Conservation (phyloP, 2,888 invertebrate genomes). For the Lasioglossum lativentre region DNA sequence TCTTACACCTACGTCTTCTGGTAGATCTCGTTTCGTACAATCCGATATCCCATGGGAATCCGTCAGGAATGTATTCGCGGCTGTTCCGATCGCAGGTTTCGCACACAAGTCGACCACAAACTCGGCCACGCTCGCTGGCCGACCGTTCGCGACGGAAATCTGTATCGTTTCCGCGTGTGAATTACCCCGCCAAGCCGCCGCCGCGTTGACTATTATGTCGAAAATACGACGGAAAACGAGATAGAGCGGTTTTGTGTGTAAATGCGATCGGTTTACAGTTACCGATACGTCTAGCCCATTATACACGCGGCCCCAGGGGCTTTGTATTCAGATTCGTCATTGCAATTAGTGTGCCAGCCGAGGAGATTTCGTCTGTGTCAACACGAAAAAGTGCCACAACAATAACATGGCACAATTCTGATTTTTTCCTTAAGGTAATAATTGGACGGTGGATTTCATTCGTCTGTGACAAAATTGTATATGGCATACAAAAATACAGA, state of each 20-base stretch:
- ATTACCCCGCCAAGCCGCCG: constrained; percentile 9
- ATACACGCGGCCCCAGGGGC: background rate
- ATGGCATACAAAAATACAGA: too few species aligned
- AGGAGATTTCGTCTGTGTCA: background rate
- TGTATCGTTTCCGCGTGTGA: constrained; percentile 43
- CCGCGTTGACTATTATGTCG: constrained; percentile 13
- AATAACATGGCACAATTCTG: background rate
- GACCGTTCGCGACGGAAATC: constrained; percentile 54
- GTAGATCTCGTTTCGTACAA: constrained; percentile 43
- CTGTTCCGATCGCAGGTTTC: constrained; percentile 30
- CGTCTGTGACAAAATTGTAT: too few species aligned
- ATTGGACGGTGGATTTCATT: too few species aligned
- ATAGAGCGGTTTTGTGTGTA: constrained; percentile 39
- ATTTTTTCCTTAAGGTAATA: background rate
- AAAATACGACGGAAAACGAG: constrained; percentile 17
- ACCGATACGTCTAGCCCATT: background rate
- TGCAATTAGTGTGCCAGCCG: background rate
- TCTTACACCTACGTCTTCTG: constrained; percentile 50
- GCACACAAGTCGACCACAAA: constrained; percentile 21
- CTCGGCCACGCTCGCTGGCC: constrained; percentile 30
- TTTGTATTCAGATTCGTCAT: background rate
- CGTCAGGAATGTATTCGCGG: constrained; percentile 33
- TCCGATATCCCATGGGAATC: constrained; percentile 54
- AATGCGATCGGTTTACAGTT: constrained; percentile 39
- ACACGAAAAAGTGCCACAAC: background rate